Base-by-base conservation (phyloP, 2,113 vertebrate species). In the Pteronura brasiliensis region DNA sequence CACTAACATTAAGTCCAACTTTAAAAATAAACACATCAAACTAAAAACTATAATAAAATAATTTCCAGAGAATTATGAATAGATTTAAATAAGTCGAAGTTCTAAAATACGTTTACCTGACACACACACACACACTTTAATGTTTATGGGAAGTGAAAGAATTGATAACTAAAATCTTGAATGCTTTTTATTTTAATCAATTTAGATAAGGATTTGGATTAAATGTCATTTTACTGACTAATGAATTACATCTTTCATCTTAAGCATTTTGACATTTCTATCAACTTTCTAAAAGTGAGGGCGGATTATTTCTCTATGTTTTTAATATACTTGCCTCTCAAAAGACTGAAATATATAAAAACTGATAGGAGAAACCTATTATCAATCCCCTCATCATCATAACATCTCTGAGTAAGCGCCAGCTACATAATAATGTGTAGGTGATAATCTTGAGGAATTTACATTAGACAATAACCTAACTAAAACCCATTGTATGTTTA, bases 211-310 rank as follows among this genome's bases (percentile, higher is more conserved):
- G 20, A 59, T 95, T 93, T 95, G 69, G 86, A 88, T 13, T 52
- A 90, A 84, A 94, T 42, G 91, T 61, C 86, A 90, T 47, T 81
- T 82, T 88, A 93, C 57, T 47, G 20, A 94, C 67, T 90, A 90
- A 84, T 93, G 21, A 92, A 98, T 80, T 69, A 72, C 20, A 92
- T 69, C 63, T 95, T 96, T 89, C 90, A 95, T 74, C 59, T 71
- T 87, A 80, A 95, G 67, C 97, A 93, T 96, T 96, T 69, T 98
- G 97, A 98, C 92, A 97, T 2, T 93, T 94, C 17, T 27, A 69
- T 88, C 91, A 96, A 91, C 91, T 95, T 96, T 57, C 49, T 87
- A 74, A 85, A 82, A 93, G 17, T 34, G 92, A 96, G 31, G 89
- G 82, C 82, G 87, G 83, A 89, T 94, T 97, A 80, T 81, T 84